phyloP scores from a whole-genome alignment of 2,888 invertebrate species.

The Exocentrus adspersus region DNA sequence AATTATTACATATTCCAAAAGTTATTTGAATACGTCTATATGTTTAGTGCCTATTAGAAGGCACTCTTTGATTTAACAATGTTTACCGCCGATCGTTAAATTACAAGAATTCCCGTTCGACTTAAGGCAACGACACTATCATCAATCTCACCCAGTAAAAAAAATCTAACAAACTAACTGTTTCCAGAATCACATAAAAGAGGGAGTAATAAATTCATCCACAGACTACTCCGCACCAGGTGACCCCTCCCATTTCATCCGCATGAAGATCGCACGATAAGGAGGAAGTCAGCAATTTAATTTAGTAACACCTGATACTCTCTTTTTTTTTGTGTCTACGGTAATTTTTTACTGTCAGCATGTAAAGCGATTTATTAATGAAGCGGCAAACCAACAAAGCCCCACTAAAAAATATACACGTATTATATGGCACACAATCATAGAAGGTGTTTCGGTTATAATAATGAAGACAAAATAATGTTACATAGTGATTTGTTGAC shows the following conservation, averaged over 20 bases:
- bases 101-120: too few species aligned
- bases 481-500: too few species aligned
- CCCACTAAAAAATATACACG: constrained; percentile 7
- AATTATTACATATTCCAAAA: too few species aligned
- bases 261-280: not conserved
- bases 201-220: not conserved
- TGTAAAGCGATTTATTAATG: constrained; percentile 11
- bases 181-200: not conserved
- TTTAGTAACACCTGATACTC: constrained; percentile 18
- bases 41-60: too few species aligned
- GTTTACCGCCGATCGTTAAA: too few species aligned
- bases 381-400: constrained; percentile 13
- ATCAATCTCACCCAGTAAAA: too few species aligned
- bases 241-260: not conserved
- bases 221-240: not conserved
- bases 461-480: too few species aligned
- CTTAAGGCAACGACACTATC: too few species aligned
- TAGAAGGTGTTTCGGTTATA: not conserved
- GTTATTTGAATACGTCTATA: too few species aligned
- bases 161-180: not conserved
- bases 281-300: constrained; percentile 8
- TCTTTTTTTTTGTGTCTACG: not conserved
- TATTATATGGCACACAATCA: not conserved
- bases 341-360: constrained; percentile 14
- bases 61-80: too few species aligned